A percentile compares a stretch with the other conserved stretches of the same genome.
phyloP scores from a whole-genome alignment of 2,113 vertebrate species.

The Sitta europaea region DNA sequence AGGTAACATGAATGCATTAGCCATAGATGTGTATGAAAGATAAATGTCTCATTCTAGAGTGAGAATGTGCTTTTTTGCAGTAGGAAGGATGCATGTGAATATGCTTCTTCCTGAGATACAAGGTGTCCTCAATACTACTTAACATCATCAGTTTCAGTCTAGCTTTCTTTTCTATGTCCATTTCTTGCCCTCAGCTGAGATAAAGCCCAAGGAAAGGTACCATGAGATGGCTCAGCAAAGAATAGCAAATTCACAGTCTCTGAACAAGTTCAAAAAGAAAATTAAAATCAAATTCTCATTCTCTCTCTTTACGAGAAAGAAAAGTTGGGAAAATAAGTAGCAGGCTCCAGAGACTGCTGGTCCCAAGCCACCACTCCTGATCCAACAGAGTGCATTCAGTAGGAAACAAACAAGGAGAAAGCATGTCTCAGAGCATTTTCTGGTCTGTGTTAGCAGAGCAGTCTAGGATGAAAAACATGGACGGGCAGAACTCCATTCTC shows the following conservation, averaged over 20 bases:
- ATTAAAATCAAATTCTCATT: not conserved
- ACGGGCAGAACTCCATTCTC: not conserved
- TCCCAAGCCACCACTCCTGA: not conserved
- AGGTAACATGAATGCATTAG: not conserved
- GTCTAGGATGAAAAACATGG: not conserved
- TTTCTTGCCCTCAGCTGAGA: not conserved
- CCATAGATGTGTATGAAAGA: not conserved
- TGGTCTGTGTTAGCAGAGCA: not conserved
- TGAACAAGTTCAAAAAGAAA: not conserved
- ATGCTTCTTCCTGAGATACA: not conserved
- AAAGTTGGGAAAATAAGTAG: not conserved
- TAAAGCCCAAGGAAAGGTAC: not conserved
- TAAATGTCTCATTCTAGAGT: not conserved
- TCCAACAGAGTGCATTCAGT: not conserved
- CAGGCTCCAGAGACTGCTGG: not conserved
- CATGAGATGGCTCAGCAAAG: not conserved
- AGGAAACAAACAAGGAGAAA: not conserved
- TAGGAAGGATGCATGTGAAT: not conserved
- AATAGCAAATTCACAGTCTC: not conserved
- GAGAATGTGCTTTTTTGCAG: not conserved
- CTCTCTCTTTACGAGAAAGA: not conserved
- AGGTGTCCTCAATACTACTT: not conserved
- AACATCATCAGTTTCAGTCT: not conserved
- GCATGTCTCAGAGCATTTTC: not conserved
- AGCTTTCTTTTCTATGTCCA: not conserved